Evolutionary conservation across 1,140 invertebrate genomes (phyloP).

Genomic region (Drepana arcuata): DNA sequence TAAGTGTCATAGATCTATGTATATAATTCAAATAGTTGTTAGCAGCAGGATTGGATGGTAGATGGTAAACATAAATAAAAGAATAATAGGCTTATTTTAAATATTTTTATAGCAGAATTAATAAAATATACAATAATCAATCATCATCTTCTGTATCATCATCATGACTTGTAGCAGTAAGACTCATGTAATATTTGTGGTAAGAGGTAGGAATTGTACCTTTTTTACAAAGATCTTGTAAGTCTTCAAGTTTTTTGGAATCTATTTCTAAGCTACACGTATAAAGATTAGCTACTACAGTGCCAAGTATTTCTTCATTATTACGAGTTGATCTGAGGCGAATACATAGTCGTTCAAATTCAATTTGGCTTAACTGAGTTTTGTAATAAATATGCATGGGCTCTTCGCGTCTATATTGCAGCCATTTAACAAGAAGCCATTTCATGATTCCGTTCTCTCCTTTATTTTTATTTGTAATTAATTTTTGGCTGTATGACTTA

Average conservation of each 20-base stretch:
- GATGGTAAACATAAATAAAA: neutral
- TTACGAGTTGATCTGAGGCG: neutral
- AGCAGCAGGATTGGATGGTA: neutral
- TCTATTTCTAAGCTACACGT: neutral
- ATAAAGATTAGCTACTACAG: neutral
- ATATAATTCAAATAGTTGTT: neutral
- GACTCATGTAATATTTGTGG: neutral
- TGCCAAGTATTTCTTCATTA: neutral
- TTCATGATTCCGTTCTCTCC: neutral
- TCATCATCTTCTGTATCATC: neutral
- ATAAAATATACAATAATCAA: neutral
- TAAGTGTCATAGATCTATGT: neutral
- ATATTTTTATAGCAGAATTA: neutral
- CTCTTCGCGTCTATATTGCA: neutral
- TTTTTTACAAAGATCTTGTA: neutral
- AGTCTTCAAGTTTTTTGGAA: neutral
- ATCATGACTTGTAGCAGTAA: neutral
- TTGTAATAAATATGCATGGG: slow-evolving; percentile 1
- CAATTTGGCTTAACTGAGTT: neutral
- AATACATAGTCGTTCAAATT: neutral
- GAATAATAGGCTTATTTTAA: neutral
- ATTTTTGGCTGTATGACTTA: neutral
- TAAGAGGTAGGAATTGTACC: neutral
- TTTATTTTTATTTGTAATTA: slow-evolving; percentile 1
- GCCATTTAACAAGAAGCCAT: neutral